Evolutionary conservation across 2,113 vertebrate genomes (phyloP).

Genomic region (Tringa solitaria): DNA sequence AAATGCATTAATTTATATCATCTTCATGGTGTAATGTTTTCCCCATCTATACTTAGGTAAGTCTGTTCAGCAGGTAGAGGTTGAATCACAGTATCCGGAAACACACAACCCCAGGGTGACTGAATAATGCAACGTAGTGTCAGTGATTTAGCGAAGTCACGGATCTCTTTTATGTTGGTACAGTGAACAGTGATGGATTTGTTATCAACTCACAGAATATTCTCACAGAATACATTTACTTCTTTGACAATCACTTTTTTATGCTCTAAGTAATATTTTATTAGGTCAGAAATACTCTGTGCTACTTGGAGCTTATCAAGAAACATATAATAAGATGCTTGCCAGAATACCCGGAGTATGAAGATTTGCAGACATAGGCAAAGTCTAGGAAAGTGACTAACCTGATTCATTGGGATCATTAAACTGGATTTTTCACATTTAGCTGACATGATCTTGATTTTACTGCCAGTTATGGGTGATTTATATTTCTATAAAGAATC

Average conservation of each 20-base stretch:
- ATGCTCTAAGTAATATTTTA: not conserved
- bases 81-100: not conserved
- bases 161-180: not conserved
- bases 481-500: not conserved
- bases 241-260: not conserved
- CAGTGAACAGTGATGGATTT: not conserved
- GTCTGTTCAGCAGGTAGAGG: not conserved
- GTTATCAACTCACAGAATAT: not conserved
- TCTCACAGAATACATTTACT: not conserved
- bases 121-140: not conserved
- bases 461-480: not conserved
- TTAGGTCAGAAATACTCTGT: not conserved
- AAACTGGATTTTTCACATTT: not conserved
- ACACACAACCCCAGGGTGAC: not conserved
- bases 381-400: not conserved
- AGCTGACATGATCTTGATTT: not conserved
- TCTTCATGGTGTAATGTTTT: not conserved
- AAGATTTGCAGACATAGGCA: not conserved
- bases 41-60: not conserved
- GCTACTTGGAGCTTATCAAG: not conserved
- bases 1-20: not conserved
- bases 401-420: not conserved
- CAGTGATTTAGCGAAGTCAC: not conserved
- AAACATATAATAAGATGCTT: not conserved
- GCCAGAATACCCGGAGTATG: not conserved